These are phyloP conservation scores for Fistularia commersonii DNA, from an alignment of 2,797 vertebrate genomes.

Conservation along the genomic window DNA sequence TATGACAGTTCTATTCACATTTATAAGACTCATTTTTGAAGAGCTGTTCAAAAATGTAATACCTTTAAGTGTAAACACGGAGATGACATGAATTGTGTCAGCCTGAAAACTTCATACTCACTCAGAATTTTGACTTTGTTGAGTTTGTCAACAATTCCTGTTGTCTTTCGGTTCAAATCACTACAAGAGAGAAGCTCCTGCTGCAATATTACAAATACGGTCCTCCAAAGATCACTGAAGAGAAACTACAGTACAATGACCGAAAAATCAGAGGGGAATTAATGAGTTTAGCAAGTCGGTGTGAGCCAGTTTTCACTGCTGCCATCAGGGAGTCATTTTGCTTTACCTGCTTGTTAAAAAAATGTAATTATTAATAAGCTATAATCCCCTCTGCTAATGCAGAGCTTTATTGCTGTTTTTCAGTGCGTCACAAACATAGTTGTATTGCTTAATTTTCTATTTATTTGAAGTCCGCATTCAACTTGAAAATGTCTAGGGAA, in stretches of 20 bases:
- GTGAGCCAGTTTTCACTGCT: constrained; percentile 6
- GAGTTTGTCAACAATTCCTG: too few relatives aligned
- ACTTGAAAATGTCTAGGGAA: not conserved
- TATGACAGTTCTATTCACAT: too few relatives aligned
- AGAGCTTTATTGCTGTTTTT: constrained; percentile 4
- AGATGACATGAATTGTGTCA: too few relatives aligned
- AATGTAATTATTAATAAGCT: constrained; percentile 4
- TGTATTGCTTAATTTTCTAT: constrained; percentile 2
- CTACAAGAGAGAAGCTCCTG: not conserved
- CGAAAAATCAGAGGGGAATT: constrained; percentile 22
- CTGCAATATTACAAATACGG: too few relatives aligned
- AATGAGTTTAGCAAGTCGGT: not conserved
- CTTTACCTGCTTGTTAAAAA: constrained; percentile 16
- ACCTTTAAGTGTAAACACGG: too few relatives aligned
- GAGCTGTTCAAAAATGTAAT: too few relatives aligned
- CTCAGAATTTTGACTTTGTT: too few relatives aligned
- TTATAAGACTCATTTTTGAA: too few relatives aligned
- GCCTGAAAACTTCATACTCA: too few relatives aligned
- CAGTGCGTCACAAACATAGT: not conserved
- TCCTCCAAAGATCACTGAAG: constrained; percentile 13
- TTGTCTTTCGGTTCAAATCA: too few relatives aligned
- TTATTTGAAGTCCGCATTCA: not conserved
- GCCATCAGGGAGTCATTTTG: constrained; percentile 9
- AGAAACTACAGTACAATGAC: constrained; percentile 14
- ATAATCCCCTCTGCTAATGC: constrained; percentile 9